phyloP scores from a whole-genome alignment of 1,140 invertebrate genomes.

The Nylanderia fulva region DNA sequence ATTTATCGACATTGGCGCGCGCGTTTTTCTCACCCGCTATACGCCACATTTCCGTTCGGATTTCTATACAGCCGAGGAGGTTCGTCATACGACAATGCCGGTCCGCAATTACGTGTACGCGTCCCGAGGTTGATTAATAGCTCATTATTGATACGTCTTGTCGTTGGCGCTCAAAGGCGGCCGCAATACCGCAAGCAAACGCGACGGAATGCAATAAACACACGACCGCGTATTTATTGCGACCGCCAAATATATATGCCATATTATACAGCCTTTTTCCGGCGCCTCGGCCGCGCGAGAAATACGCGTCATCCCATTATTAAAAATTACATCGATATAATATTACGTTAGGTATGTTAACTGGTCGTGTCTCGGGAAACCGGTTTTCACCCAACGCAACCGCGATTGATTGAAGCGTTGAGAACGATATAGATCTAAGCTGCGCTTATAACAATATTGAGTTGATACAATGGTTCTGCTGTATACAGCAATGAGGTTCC shows the following conservation, averaged over 20 bases:
- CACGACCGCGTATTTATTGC: slow-evolving; percentile 12
- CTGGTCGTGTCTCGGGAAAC: slow-evolving; percentile 24
- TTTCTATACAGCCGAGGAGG: slow-evolving; percentile 40
- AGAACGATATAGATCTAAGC: slow-evolving; percentile 62
- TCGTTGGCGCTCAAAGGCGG: slow-evolving; percentile 44
- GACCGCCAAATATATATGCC: slow-evolving; percentile 42
- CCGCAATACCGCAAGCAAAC: slow-evolving; percentile 28
- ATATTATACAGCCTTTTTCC: slow-evolving; percentile 37
- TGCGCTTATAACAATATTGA: slow-evolving; percentile 58
- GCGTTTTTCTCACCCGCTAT: slow-evolving; percentile 49
- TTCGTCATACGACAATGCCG: slow-evolving; percentile 56
- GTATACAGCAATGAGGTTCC: slow-evolving; percentile 37
- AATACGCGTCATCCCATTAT: not conserved
- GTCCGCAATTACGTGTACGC: slow-evolving; percentile 53
- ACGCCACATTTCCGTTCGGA: slow-evolving; percentile 4
- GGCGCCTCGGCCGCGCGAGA: not conserved
- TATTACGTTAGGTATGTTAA: slow-evolving; percentile 30
- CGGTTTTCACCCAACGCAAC: slow-evolving; percentile 41
- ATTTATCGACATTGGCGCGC: too few species aligned
- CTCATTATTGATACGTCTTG: slow-evolving; percentile 62
- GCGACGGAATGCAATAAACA: slow-evolving; percentile 48
- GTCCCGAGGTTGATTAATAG: slow-evolving; percentile 55
- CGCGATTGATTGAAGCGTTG: slow-evolving; percentile 56
- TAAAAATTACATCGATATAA: slow-evolving; percentile 42
- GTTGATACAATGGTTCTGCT: slow-evolving; percentile 55